Percentiles rank a stretch among this genome's conserved stretches.
Conservation (phyloP, 1,140 invertebrate species). For the Temnothorax curvispinosus region DNA sequence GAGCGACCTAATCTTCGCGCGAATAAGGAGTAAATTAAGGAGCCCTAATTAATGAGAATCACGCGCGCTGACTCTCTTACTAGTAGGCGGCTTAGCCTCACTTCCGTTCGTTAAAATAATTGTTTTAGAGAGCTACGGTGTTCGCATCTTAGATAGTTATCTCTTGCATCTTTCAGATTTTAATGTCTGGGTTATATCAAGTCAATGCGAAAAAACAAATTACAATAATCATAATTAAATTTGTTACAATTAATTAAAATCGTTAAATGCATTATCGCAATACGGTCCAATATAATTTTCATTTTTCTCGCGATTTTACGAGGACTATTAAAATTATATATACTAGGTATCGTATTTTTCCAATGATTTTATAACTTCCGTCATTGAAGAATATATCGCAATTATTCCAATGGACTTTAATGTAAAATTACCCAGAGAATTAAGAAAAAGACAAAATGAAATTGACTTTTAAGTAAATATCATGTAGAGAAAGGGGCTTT, state of each 20-base stretch:
- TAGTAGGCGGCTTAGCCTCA: slow-evolving; percentile 6
- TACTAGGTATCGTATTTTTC: background rate
- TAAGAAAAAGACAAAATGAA: background rate
- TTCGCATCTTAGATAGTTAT: background rate
- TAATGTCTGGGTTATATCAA: background rate
- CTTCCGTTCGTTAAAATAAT: slow-evolving; percentile 46
- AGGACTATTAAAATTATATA: background rate
- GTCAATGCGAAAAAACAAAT: background rate
- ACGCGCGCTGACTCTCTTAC: slow-evolving; percentile 16
- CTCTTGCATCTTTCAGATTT: background rate
- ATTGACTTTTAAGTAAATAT: background rate
- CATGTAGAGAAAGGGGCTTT: background rate
- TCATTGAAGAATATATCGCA: background rate
- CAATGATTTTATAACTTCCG: background rate
- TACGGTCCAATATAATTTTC: background rate
- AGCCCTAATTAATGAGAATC: slow-evolving; percentile 28
- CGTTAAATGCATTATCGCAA: background rate
- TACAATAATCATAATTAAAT: background rate
- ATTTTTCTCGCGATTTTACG: background rate
- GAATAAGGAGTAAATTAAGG: slow-evolving; percentile 32
- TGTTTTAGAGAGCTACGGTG: slow-evolving; percentile 17
- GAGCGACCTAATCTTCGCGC: background rate
- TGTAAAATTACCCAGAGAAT: background rate
- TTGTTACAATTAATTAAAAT: background rate
- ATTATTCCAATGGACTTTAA: background rate